Conservation (phyloP, 1,140 invertebrate species). For the Neodiprion lecontei region DNA sequence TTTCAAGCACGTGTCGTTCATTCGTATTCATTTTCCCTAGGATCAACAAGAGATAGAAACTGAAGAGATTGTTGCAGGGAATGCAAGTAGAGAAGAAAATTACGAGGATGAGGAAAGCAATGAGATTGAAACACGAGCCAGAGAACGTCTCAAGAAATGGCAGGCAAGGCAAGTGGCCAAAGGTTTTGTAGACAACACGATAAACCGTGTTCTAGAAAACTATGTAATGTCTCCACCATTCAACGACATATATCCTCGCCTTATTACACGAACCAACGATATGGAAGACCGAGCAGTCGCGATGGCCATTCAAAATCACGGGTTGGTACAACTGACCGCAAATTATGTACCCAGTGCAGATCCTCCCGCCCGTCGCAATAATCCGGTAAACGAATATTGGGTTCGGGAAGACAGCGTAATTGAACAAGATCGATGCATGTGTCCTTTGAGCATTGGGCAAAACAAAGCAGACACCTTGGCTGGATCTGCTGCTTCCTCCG, state of each 20-base stretch:
- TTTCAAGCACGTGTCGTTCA: not conserved
- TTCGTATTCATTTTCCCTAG: constrained; percentile 26
- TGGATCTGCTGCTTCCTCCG: constrained; percentile 29
- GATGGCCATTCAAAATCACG: constrained; percentile 64
- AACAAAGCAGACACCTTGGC: constrained; percentile 10
- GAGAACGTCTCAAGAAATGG: constrained; percentile 63
- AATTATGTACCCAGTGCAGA: constrained; percentile 71
- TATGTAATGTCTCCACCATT: constrained; percentile 62
- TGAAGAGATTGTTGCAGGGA: constrained; percentile 13
- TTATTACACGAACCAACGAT: constrained; percentile 61
- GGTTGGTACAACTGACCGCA: constrained; percentile 42
- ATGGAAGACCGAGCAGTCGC: constrained; percentile 66
- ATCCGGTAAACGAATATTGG: not conserved
- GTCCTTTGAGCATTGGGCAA: constrained; percentile 16
- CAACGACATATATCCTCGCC: constrained; percentile 48
- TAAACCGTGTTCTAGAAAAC: constrained; percentile 72
- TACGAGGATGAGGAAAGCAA: constrained; percentile 24
- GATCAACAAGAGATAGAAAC: constrained; percentile 21
- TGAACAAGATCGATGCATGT: constrained; percentile 27
- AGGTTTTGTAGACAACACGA: constrained; percentile 75
- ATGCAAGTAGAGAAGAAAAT: constrained; percentile 24
- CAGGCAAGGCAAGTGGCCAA: constrained; percentile 74
- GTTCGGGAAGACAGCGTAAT: constrained; percentile 2
- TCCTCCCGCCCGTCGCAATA: constrained; percentile 65
- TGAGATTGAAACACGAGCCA: constrained; percentile 38